Evolutionary conservation across 1,140 invertebrate genomes (phyloP), one percentile per base, ranked within the genome.

Genomic region (Thaumatotibia leucotreta): DNA sequence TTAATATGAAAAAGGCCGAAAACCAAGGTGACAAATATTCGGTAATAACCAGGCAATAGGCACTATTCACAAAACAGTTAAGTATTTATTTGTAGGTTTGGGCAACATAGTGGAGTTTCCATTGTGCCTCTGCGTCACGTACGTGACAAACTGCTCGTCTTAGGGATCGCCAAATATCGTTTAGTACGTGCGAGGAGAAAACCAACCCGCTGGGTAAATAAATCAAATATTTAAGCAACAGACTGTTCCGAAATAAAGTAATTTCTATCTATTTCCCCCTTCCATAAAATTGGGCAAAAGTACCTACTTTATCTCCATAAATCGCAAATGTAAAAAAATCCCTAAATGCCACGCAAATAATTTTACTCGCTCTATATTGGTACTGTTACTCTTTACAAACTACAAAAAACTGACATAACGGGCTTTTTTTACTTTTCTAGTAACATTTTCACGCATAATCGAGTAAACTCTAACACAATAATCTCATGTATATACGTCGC

Each of bases 91-190:
- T 86, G 81, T 82, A 70, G 76, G 79, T 84, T 88, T 86, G 77
- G 79, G 75, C 80, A 82, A 89, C 74, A 73, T 70, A 83, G 80
- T 86, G 76, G 80, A 88, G 84, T 85, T 88, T 85, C 83, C 80
- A 90, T 86, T 89, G 81, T 78, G 86, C 77, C 83, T 77, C 77
- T 76, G 72, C 75, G 80, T 88, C 88, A 90, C 88, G 88, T 89
- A 86, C 88, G 88, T 90, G 88, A 90, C 88, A 89, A 88, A 88
- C 86, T 76, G 77, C 73, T 87, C 86, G 86, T 91, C 88, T 89
- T 86, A 87, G 86, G 85, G 88, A 91, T 91, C 85, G 88, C 88
- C 88, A 91, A 91, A 91, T 91, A 91, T 89, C 88, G 88, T 88
- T 89, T 91, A 91, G 84, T 89, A 89, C 86, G 88, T 91, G 88